Base-by-base conservation (phyloP, 2,113 vertebrate genomes). In the Tyto alba region DNA sequence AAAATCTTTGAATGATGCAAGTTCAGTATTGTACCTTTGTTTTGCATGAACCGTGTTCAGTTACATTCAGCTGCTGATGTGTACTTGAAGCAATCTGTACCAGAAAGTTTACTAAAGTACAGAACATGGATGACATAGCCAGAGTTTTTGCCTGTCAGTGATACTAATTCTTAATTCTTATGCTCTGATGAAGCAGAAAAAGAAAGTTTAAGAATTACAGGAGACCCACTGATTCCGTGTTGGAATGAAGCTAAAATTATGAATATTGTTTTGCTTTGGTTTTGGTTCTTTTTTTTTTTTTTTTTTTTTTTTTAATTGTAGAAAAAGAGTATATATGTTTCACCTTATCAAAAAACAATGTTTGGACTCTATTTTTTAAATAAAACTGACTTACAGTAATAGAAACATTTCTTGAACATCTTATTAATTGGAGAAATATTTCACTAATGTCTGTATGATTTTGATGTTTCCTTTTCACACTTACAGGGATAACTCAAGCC, bases 351-450 rank as follows among this genome's bases (percentile, higher is more conserved):
- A 90, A 96, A 96, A 97, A 80, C 85, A 63, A 96, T 95, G 78
- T 96, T 96, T 97, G 92, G 80, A 95, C 29, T 97, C 89, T 96
- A 90, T 96, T 97, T 98, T 97, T 82, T 3, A 97, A 97, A 97
- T 97, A 95, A 97, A 97, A 95, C n/a, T 82, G 88, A 71, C 59
- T 69, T 93, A 93, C 59, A 87, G 88, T 84, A 83, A 25, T 67
- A 48, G 40, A 84, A 74, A 84, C 16, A 22, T 87, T 83, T 76
- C 16, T 85, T 45, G 53, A 75, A 38, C 43, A 34, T 93, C 21
- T 83, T 93, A 68, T 45, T 93, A 84, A 85, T 74, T 81, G 43
- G 68, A 91, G 40, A 89, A 80, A 23, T 71, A 50, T 91, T 93
- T 73, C 30, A 76, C 57, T 96, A 71, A 34, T 66, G 20, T 63